Percentiles rank a stretch among this genome's conserved stretches.
These are phyloP conservation scores for Nycticorax nycticorax DNA, from an alignment of 2,113 vertebrate genomes.

Conservation along the genomic window DNA sequence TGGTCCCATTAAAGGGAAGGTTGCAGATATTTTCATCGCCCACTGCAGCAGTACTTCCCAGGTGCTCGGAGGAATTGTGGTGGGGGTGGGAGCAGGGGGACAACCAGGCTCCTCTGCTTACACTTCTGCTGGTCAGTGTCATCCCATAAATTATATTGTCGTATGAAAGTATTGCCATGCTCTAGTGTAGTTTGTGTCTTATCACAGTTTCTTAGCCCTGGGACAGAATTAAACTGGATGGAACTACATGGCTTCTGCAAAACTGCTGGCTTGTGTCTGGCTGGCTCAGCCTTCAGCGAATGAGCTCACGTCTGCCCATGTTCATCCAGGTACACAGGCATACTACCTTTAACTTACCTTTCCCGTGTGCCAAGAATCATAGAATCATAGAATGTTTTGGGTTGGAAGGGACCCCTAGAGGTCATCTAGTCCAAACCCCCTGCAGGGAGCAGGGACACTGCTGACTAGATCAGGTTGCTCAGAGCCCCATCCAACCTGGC, in stretches of 20 bases:
- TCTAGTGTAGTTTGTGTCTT: background rate
- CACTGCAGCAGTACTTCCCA: background rate
- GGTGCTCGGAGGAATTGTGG: background rate
- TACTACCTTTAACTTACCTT: background rate
- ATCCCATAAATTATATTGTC: background rate
- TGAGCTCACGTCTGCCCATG: fast-evolving
- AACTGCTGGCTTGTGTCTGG: background rate
- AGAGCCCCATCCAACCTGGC: no score
- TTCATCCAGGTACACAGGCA: fast-evolving
- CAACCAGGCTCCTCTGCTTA: background rate
- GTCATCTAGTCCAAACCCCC: no score
- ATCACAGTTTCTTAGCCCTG: background rate
- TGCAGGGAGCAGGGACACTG: no score
- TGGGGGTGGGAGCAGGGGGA: background rate
- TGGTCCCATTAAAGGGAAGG: background rate
- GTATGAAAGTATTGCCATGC: background rate
- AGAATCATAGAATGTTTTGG: no score
- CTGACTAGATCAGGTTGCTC: no score
- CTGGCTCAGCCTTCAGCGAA: fast-evolving
- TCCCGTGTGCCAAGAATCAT: background rate
- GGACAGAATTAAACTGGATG: background rate
- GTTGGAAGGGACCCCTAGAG: no score
- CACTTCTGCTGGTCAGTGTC: background rate
- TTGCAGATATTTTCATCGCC: background rate
- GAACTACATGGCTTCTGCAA: background rate